Conservation (phyloP, 2,888 invertebrate genomes). For the Callyntrura sp. region DNA sequence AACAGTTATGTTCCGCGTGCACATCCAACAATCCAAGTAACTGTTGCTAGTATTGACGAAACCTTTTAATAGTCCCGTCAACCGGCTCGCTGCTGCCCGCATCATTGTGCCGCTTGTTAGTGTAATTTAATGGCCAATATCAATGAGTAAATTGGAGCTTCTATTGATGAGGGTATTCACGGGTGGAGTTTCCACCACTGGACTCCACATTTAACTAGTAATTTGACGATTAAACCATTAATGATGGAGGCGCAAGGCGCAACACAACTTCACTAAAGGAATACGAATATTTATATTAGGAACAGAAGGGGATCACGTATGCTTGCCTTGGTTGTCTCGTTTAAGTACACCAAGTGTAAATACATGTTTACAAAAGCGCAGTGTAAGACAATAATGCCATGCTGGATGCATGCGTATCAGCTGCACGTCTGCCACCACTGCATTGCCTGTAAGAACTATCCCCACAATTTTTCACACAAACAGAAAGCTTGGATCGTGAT, state of each 20-base stretch:
- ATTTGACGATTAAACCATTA: too few species aligned
- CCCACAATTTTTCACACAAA: too few species aligned
- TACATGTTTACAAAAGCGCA: neutral
- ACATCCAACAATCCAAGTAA: neutral
- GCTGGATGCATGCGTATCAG: neutral
- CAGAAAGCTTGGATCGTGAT: too few species aligned
- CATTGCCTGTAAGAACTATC: neutral
- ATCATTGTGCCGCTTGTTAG: neutral
- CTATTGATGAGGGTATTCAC: neutral
- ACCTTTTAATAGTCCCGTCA: neutral
- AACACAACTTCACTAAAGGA: too few species aligned
- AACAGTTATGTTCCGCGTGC: neutral
- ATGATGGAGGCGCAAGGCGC: too few species aligned
- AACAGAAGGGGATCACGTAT: too few species aligned
- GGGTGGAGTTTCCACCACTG: too few species aligned
- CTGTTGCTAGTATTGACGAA: neutral
- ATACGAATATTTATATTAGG: too few species aligned
- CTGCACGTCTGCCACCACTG: neutral
- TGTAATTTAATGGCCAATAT: neutral
- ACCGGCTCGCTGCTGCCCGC: neutral
- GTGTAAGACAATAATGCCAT: neutral
- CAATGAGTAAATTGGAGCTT: neutral
- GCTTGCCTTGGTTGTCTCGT: neutral
- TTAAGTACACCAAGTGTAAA: too few species aligned
- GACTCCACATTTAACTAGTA: too few species aligned